Base-by-base conservation (phyloP, 1,140 invertebrate genomes). In the Achatina immaculata region DNA sequence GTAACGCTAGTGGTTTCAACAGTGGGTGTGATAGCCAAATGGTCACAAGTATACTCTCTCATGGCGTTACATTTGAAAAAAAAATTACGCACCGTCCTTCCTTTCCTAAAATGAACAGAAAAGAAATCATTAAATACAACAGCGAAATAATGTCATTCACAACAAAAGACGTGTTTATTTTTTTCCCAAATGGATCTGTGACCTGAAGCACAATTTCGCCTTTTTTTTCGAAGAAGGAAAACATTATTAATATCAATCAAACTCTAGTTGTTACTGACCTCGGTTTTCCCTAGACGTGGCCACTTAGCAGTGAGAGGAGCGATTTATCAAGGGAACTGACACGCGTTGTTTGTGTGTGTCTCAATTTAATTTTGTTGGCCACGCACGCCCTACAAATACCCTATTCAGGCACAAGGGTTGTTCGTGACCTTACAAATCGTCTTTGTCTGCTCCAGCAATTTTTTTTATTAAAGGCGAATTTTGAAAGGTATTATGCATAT, bases 181-280 rank as follows among this genome's bases (percentile, higher is more conserved):
- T 6, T 31, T 31, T 31, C 31, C 1, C n/a, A 48, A 48, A 48
- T 19, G 45, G 7, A 62, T 2, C 58, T 34, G 9, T 28, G 58
- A 34, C 7, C 31, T 31, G 31, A 34, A 62, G 28, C n/a, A 34
- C n/a, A 62, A 62, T 19, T 11, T 34, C n/a, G n/a, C n/a, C n/a
- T 6, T 62, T 62, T 31, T 28, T 6, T 31, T 62, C 58, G 1
- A 2, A 62, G 48, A 55, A 55, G 48, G 7, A 62, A 62, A 62
- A 62, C n/a, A 28, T 28, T 31, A 62, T 62, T 62, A 62, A 62
- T 62, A 62, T 62, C 58, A 62, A 62, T 62, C 58, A 62, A 62
- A 62, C n/a, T 31, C 2, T 62, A 31, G 28, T 62, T 62, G n/a
- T 2, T 2, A 62, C n/a, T 62, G 58, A 34, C 58, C 58, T 62